These are phyloP conservation scores for Chaetodon trifasciatus DNA, from an alignment of 2,797 vertebrate genomes.

Conservation along the genomic window DNA sequence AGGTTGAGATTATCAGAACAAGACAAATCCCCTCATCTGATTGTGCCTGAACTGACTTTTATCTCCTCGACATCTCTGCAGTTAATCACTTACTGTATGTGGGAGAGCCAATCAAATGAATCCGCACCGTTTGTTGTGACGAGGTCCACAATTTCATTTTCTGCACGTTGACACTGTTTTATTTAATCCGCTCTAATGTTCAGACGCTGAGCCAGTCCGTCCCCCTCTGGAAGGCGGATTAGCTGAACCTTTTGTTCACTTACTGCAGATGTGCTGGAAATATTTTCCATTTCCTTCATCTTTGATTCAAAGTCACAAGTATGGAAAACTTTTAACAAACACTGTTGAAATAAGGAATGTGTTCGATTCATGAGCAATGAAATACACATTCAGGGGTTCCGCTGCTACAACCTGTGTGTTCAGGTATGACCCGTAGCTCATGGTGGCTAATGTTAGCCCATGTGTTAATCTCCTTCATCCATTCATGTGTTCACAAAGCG, in stretches of 20 bases:
- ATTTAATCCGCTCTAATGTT: background rate
- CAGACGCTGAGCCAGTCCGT: background rate
- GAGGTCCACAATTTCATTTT: constrained; percentile 7
- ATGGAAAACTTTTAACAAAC: constrained; percentile 1
- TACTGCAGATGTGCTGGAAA: background rate
- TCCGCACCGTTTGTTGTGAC: constrained; percentile 11
- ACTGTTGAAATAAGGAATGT: background rate
- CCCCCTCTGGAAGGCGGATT: background rate
- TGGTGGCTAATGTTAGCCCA: background rate
- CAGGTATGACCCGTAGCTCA: background rate
- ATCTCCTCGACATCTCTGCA: constrained; percentile 26
- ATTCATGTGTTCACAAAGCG: too few species aligned
- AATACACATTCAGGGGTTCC: background rate
- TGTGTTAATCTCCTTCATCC: too few species aligned
- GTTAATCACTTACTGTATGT: constrained; percentile 10
- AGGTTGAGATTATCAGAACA: constrained; percentile 19
- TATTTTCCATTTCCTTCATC: background rate
- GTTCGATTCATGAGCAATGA: background rate
- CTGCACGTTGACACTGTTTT: background rate
- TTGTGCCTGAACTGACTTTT: constrained; percentile 13
- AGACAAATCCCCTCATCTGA: constrained; percentile 18
- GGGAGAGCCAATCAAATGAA: constrained; percentile 21
- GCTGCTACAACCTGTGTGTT: background rate
- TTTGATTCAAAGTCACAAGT: constrained; percentile 23
- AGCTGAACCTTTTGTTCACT: background rate